These are phyloP conservation scores for Helarctos malayanus DNA, from an alignment of 2,797 vertebrate species.

Conservation along the genomic window DNA sequence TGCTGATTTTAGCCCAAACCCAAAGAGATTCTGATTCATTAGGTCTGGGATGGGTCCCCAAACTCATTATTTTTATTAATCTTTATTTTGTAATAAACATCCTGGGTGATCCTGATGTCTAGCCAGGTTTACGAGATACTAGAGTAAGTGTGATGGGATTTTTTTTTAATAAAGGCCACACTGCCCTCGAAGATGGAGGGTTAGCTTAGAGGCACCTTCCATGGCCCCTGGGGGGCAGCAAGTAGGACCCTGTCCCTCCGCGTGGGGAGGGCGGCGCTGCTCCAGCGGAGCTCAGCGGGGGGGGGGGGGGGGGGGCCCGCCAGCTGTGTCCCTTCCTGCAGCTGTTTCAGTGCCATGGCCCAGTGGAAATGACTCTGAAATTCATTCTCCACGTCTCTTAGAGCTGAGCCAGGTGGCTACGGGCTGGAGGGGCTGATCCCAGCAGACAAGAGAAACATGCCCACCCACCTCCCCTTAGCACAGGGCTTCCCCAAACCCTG, in stretches of 20 bases:
- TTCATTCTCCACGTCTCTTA: constrained; percentile 68
- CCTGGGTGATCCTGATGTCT: background rate
- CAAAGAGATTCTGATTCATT: background rate
- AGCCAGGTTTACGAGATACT: background rate
- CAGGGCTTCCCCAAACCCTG: background rate
- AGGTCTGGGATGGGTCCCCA: background rate
- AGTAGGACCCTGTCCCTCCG: background rate
- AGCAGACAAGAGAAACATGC: background rate
- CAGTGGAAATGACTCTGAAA: constrained; percentile 65
- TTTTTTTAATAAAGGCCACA: constrained; percentile 50
- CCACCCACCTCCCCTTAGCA: background rate
- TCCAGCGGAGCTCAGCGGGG: background rate
- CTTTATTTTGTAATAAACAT: constrained; percentile 30
- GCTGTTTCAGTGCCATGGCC: constrained; percentile 36
- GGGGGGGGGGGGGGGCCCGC: background rate
- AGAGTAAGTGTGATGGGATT: background rate
- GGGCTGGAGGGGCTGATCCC: background rate
- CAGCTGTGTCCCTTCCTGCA: constrained; percentile 64
- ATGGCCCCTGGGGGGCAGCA: background rate
- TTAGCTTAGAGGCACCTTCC: background rate
- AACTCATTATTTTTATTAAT: constrained; percentile 34
- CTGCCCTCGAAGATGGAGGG: background rate
- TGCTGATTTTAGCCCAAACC: background rate
- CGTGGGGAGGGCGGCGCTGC: background rate
- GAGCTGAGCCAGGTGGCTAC: constrained; percentile 61